Percentiles rank a stretch among this genome's conserved stretches.
phyloP scores from a whole-genome alignment of 2,888 invertebrate species.

The Heliconius charithonia region DNA sequence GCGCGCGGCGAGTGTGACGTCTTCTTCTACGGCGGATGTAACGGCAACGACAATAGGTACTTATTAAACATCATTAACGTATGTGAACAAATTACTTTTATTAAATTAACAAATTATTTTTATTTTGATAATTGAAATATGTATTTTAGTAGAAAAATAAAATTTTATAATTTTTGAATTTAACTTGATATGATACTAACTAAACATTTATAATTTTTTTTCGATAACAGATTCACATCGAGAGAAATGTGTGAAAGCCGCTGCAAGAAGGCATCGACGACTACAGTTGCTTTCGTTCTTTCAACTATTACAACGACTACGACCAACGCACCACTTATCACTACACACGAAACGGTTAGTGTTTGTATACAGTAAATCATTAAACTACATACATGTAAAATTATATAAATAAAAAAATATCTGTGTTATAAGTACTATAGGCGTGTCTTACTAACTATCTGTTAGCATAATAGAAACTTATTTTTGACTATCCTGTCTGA shows the following conservation, averaged over 20 bases:
- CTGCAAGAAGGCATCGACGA: constrained; percentile 66
- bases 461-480: too few species aligned
- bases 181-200: background rate
- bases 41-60: constrained; percentile 95
- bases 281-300: constrained; percentile 32
- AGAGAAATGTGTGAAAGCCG: constrained; percentile 83
- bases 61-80: background rate
- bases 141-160: too few species aligned
- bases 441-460: too few species aligned
- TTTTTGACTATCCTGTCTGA: too few species aligned
- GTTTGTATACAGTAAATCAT: background rate
- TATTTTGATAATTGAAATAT: too few species aligned
- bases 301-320: constrained; percentile 45
- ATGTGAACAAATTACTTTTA: background rate
- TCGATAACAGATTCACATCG: constrained; percentile 83
- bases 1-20: constrained; percentile 85
- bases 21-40: constrained; percentile 96
- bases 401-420: too few species aligned
- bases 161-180: too few species aligned
- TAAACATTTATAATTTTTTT: background rate
- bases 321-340: constrained; percentile 60
- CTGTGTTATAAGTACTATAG: too few species aligned
- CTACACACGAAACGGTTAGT: constrained; percentile 29
- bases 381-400: background rate
- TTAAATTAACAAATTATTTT: too few species aligned